Evolutionary conservation across 2,113 vertebrate genomes (phyloP).

Genomic region (Ia io): DNA sequence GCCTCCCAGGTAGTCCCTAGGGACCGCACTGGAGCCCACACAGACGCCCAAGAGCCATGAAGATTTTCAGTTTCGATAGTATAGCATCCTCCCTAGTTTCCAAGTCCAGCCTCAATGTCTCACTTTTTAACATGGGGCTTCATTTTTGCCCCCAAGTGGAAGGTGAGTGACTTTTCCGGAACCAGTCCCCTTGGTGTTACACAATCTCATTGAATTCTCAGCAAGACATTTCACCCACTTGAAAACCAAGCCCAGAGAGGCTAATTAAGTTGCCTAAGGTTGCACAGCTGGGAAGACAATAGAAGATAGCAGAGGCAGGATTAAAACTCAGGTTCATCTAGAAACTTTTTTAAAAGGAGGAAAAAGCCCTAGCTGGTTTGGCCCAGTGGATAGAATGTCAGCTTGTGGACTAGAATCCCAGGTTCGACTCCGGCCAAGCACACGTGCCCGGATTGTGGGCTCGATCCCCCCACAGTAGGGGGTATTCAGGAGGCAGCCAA

Average conservation of each 20-base stretch:
- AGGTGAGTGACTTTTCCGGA: background rate
- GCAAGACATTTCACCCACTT: accelerated
- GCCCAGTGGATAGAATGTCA: too few relatives aligned
- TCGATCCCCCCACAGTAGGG: too few relatives aligned
- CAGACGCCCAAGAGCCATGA: background rate
- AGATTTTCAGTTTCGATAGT: background rate
- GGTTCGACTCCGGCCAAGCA: too few relatives aligned
- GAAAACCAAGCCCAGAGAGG: background rate
- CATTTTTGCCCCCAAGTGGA: background rate
- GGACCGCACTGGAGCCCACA: accelerated
- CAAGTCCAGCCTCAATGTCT: background rate
- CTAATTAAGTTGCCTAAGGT: background rate
- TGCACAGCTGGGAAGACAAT: background rate
- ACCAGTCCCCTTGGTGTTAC: background rate
- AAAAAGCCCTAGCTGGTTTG: too few relatives aligned
- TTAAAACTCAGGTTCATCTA: background rate
- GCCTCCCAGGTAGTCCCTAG: accelerated
- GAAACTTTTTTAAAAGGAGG: background rate
- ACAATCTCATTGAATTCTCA: background rate
- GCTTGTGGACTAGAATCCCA: too few relatives aligned
- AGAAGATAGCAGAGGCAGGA: background rate
- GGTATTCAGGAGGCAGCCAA: too few relatives aligned
- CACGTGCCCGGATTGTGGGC: too few relatives aligned
- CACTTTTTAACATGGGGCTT: background rate
- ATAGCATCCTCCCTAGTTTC: background rate